These are phyloP conservation scores for Alcedo atthis DNA, from an alignment of 2,797 vertebrate genomes.

Conservation along the genomic window DNA sequence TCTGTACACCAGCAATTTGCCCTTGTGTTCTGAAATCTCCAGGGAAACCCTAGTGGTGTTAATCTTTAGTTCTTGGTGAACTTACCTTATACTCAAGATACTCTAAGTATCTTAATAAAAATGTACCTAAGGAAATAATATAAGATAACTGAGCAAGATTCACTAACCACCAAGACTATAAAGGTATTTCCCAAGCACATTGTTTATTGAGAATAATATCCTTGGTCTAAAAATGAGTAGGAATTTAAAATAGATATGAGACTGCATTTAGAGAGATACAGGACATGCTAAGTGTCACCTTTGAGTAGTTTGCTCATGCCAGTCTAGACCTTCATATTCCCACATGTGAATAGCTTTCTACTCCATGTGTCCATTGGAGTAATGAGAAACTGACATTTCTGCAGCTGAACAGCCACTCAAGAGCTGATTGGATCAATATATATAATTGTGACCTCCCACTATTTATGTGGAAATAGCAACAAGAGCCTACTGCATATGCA, in stretches of 20 bases:
- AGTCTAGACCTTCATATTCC: neutral
- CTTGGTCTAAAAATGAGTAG: neutral
- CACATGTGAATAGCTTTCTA: neutral
- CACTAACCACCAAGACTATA: neutral
- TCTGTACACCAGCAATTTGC: slow-evolving; percentile 32
- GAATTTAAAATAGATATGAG: neutral
- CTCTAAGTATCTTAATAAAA: neutral
- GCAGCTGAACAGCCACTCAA: neutral
- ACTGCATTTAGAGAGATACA: neutral
- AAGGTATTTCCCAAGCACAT: neutral
- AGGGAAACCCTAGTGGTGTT: neutral
- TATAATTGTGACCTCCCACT: neutral
- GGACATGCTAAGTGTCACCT: neutral
- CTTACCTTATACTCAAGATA: neutral
- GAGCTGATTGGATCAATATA: neutral
- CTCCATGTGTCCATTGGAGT: neutral
- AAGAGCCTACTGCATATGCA: neutral
- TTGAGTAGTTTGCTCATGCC: neutral
- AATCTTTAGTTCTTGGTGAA: neutral
- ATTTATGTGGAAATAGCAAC: neutral
- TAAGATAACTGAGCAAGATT: neutral
- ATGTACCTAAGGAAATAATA: neutral
- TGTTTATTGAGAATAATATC: neutral
- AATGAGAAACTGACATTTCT: neutral
- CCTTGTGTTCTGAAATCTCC: slow-evolving; percentile 14